Evolutionary conservation across 2,888 invertebrate genomes (phyloP), one percentile per base, ranked within the genome.

Genomic region (Tenthredo amoena): DNA sequence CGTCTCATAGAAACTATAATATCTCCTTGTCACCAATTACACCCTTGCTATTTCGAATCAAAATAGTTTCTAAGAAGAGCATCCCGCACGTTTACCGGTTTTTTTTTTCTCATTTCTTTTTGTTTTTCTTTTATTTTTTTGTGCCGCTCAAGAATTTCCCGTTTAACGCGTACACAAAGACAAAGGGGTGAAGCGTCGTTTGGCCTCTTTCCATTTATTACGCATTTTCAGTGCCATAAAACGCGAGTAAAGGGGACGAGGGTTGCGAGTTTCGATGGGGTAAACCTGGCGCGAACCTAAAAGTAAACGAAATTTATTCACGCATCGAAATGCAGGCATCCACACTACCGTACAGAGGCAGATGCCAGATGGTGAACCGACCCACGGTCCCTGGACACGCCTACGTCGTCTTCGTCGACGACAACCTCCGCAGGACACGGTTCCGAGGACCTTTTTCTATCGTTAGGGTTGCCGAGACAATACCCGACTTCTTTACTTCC

Each of bases 291-390:
- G 58, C 79, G 58, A 62, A 62, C 79, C 79, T 58, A 81, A 81
- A 81, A 81, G 79, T 62, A 62, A 81, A 81, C 79, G 37, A 81
- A 81, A 81, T 81, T 81, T 81, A 81, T 81, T 81, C 79, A 62
- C 79, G 79, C 58, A 81, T 81, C 58, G 79, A 81, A 81, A 81
- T 81, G 79, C 79, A 81, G 79, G 58, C 79, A 37, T 58, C 58
- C 34, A 26, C 79, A 26, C 62, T 21, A 12, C 58, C 40, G 62
- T 81, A 40, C 79, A 26, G 79, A 81, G 21, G 40, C 62, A 62
- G 79, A 81, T 81, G 62, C 31, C 79, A 62, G 79, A 81, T 81
- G 79, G 79, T 62, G 40, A 62, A 40, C 47, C 77, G 50, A 50
- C 21, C 79, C 79, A 6, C 40, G 26, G 18, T 15, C 12, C 40